Base-by-base conservation (phyloP, 2,113 vertebrate genomes). In the Cyanistes caeruleus region DNA sequence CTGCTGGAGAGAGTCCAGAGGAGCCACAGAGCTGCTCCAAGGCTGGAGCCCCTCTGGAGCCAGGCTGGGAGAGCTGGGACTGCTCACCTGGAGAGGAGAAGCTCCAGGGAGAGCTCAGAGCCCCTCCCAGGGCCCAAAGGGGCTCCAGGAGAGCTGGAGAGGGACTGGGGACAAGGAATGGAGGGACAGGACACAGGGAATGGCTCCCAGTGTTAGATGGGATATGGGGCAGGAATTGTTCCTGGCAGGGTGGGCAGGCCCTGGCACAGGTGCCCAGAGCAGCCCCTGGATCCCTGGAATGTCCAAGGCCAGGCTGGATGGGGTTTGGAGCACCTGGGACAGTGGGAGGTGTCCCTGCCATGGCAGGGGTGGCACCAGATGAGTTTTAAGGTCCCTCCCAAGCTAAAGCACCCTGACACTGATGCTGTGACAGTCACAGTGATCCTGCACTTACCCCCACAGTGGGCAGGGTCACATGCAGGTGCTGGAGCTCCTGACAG, bases 21-120 rank as follows among this genome's bases (percentile, higher is more conserved):
- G 31, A 23, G 5, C 25, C 75, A 3, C 0, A 0, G 49, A 64
- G 58, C 7, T 72, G 75, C 41, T 41, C 13, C 4, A 0, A 63
- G 58, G 58, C 5, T 51, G 43, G 58, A 69, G 31, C 52, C 23
- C 13, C 62, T 76, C 39, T 60, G 74, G 64, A 64, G 55, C n/a
- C 22, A 8, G 44, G 22, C 68, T 74, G 76, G 86, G 37, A 65
- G 67, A 33, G 44, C 44, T 73, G 51, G 76, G 51, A 3, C 1
- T 4, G 76, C 11, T 65, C 52, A 9, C 6, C 68, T 73, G 58
- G 59, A n/a, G 10, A 60, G 3, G 64, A 10, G 41, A 30, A 48
- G 46, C 0, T 31, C 41, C n/a, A 79, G n/a, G 41, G 24, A 48
- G 9, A 63, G 5, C 49, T 64, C 20, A 64, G 53, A 53, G 46